Evolutionary conservation across 1,140 invertebrate genomes (phyloP), one percentile per base, ranked within the genome.

Genomic region (Cherax quadricarinatus): DNA sequence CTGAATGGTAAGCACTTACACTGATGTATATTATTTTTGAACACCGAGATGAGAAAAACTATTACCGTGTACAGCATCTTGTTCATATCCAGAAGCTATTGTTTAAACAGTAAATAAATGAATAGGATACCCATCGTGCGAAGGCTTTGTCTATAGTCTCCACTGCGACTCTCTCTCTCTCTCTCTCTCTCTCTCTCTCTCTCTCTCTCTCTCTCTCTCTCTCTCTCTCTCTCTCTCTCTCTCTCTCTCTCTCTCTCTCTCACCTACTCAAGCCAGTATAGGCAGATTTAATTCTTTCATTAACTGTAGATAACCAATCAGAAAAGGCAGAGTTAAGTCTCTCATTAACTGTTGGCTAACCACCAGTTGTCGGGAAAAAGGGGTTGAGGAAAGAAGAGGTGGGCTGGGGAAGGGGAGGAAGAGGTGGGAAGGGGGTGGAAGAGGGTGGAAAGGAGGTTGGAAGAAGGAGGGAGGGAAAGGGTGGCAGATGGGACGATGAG

Each of bases 241-340:
- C 51, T n/a, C 53, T 62, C 53, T 84, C 82, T 62, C 53, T 60
- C 82, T 6, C 57, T 62, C 62, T 84, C 82, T 48, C 53, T 83
- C 18, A 18, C 21, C 48, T 53, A 18, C 49, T 41, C 51, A 24
- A 57, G 62, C n/a, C 85, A 82, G 80, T 51, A 75, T 16, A 21
- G 62, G 70, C 70, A 9, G 53, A 84, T 53, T 62, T 84, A 84
- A 84, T 84, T 84, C 81, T 84, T 84, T 84, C 82, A 84, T 62
- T 82, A 82, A 82, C 49, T 84, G 82, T 84, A 84, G 82, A 84
- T 84, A 30, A 84, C 82, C 82, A 84, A 62, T 84, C 82, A 62
- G 53, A 30, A 53, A 62, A 84, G 82, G 16, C 53, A 41, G 5
- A 49, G 82, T 57, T 57, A 84, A 57, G n/a, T 85, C 83, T 10